Evolutionary conservation across 2,113 vertebrate genomes (phyloP), one percentile per base, ranked within the genome.

Genomic region (Tenrec ecaudatus): DNA sequence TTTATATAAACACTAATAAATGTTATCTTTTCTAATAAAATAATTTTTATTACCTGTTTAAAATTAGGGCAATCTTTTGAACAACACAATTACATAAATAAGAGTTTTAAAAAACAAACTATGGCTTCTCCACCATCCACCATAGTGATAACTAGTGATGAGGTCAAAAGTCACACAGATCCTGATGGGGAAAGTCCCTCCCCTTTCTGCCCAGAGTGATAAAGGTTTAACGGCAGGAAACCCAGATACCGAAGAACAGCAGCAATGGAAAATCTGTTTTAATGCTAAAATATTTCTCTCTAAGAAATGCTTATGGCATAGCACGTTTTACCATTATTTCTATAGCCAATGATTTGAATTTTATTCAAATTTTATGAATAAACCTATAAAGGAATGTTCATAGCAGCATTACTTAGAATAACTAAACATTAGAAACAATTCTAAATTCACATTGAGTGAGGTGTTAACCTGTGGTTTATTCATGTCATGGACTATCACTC

Each of bases 161-260:
- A 77, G 27, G 31, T 38, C 80, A 68, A 36, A 76, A 38, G 43
- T 90, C 19, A 92, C 15, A 90, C 0, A 90, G 33, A 84, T 76
- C 81, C 12, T 73, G 17, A 84, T 6, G 6, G 6, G 60, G 40
- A 89, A 77, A 19, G 68, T 43, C 29, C 43, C 9, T 84, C 31
- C 83, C 53, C 79, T 33, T 75, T 84, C 0, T 47, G n/a, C 47
- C 58, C 16, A 36, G 27, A 47, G 29, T 36, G 25, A 12, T 69
- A 82, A 93, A 58, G 68, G 79, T 33, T 82, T 69, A 77, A 81
- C 88, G 38, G 17, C 38, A 90, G 23, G 69, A 95, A 95, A 95
- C 23, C 36, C 17, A 82, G 40, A 75, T 31, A 78, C 38, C 23
- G 58, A 33, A 29, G 8, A 69, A 68, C 60, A 73, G 62, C 90